Evolutionary conservation across 2,888 invertebrate genomes (phyloP).

Genomic region (Cerceris ruficornis): DNA sequence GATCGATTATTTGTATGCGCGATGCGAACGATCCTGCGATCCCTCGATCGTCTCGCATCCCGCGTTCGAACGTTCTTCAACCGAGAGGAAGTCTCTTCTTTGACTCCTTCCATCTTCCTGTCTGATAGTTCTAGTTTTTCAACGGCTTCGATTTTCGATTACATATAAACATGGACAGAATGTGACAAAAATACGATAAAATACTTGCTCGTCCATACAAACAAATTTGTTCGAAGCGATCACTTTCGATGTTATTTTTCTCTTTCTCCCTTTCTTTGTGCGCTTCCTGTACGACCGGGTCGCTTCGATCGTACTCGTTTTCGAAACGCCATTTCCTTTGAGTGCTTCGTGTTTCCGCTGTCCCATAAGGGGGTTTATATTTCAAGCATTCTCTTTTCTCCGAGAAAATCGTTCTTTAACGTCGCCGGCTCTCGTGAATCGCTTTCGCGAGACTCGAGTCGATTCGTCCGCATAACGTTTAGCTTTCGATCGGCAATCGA

Average conservation of each 20-base stretch:
- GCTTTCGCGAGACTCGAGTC: conserved; percentile 13
- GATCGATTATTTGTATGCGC: conserved; percentile 69
- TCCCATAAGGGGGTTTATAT: conserved; percentile 61
- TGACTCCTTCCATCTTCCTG: conserved; percentile 11
- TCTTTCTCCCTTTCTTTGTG: conserved; percentile 8
- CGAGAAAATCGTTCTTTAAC: conserved; percentile 65
- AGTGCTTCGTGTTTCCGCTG: conserved; percentile 42
- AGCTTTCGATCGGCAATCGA: not conserved
- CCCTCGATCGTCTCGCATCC: conserved; percentile 59
- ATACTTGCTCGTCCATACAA: not conserved
- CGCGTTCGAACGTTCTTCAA: conserved; percentile 59
- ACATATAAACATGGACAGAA: no score
- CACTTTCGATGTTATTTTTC: conserved; percentile 10
- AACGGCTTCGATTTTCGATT: no score
- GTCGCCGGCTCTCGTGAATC: conserved; percentile 41
- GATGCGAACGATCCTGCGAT: conserved; percentile 58
- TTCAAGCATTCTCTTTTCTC: conserved; percentile 58
- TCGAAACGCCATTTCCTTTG: conserved; percentile 51
- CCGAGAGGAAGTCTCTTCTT: conserved; percentile 54
- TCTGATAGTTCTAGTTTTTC: no score
- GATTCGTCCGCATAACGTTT: not conserved
- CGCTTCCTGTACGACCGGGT: not conserved
- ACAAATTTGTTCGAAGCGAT: conserved; percentile 13
- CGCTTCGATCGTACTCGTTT: conserved; percentile 34
- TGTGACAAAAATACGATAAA: no score